These are phyloP conservation scores for Mythimna albipuncta DNA, from an alignment of 2,888 invertebrate genomes.

Conservation along the genomic window DNA sequence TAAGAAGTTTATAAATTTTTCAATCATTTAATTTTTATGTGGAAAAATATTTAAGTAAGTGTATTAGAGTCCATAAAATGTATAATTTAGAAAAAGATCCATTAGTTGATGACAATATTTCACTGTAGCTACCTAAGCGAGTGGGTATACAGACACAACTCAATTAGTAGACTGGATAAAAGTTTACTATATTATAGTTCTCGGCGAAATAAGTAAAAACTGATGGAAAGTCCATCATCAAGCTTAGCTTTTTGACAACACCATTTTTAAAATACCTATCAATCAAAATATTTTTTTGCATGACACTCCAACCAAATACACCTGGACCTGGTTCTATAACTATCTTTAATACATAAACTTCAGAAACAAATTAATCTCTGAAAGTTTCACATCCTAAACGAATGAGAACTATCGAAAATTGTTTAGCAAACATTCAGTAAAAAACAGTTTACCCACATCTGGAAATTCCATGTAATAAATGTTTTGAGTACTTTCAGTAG, in stretches of 20 bases:
- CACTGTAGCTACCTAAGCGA: neutral
- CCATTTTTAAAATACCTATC: neutral
- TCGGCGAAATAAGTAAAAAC: neutral
- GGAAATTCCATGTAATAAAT: conserved; percentile 28
- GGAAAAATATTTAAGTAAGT: neutral
- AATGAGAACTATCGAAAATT: neutral
- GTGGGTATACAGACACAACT: neutral
- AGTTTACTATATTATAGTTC: neutral
- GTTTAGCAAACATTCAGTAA: conserved; percentile 8
- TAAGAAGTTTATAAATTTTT: neutral
- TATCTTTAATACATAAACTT: neutral
- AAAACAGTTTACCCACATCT: conserved; percentile 25
- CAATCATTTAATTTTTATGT: neutral
- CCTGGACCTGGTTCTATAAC: too few species aligned
- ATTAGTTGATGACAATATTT: neutral
- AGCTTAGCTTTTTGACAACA: neutral
- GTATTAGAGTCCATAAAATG: neutral
- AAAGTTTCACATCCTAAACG: neutral
- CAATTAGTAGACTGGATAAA: neutral
- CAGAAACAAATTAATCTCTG: neutral
- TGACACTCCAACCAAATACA: too few species aligned
- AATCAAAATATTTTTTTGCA: too few species aligned
- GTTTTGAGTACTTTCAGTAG: conserved; percentile 26
- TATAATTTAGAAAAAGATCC: neutral
- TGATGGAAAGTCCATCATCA: too few species aligned